Conservation (phyloP, 2,797 vertebrate species). For the Amphiprion clarkii region DNA sequence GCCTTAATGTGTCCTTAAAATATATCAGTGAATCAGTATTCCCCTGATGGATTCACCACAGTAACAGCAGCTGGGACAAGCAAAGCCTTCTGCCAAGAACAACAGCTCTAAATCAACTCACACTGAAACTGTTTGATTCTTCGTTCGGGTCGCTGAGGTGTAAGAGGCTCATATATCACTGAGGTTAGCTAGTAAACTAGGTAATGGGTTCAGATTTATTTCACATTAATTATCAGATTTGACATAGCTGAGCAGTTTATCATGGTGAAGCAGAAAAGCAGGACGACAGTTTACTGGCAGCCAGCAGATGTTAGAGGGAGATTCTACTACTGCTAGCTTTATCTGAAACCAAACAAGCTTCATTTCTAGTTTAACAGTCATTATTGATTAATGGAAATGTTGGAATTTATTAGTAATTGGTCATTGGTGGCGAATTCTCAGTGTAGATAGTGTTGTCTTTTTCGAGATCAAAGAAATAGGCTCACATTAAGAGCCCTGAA, state of each 20-base stretch:
- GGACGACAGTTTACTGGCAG: neutral
- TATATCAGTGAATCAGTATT: too few relatives aligned
- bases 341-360: too few relatives aligned
- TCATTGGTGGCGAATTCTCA: too few relatives aligned
- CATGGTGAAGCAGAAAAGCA: neutral
- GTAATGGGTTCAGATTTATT: neutral
- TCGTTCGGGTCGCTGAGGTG: neutral
- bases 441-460: too few relatives aligned
- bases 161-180: conserved; percentile 4
- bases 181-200: neutral
- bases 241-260: neutral
- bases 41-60: too few relatives aligned
- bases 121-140: neutral
- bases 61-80: too few relatives aligned
- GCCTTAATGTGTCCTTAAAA: neutral
- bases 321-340: neutral
- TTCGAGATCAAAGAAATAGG: too few relatives aligned
- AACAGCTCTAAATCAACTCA: neutral
- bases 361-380: too few relatives aligned
- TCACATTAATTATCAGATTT: neutral
- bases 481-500: too few relatives aligned
- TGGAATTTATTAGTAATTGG: neutral
- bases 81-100: conserved; percentile 5
- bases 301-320: neutral
- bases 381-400: neutral